Conservation (phyloP, 1,140 invertebrate genomes). For the Leptinotarsa lineolata region DNA sequence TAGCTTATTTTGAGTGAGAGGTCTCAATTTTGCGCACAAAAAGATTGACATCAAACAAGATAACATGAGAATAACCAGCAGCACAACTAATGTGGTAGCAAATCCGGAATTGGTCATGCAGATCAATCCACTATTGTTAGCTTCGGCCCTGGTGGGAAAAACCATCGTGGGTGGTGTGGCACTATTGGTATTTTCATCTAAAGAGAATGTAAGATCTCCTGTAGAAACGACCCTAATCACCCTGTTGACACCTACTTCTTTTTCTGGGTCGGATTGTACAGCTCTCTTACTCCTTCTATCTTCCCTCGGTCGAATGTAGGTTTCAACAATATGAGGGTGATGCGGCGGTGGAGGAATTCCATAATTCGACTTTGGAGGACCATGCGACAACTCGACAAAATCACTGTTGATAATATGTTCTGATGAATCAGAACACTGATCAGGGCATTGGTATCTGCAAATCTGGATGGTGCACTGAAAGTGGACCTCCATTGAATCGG, state of each 20-base stretch:
- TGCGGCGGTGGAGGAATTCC: conserved; percentile 63
- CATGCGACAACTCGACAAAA: conserved; percentile 60
- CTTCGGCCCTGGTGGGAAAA: conserved; percentile 65
- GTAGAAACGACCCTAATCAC: conserved; percentile 84
- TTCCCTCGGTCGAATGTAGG: conserved; percentile 72
- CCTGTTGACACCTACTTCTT: conserved; percentile 80
- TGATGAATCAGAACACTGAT: conserved; percentile 74
- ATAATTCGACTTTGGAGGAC: conserved; percentile 68
- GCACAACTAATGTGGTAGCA: conserved; percentile 78
- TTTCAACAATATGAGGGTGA: conserved; percentile 63
- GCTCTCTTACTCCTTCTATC: conserved; percentile 72
- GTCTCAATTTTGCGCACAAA: conserved; percentile 76
- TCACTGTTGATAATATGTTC: conserved; percentile 52
- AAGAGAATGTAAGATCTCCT: conserved; percentile 80
- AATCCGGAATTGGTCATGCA: conserved; percentile 93
- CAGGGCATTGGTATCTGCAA: conserved; percentile 89
- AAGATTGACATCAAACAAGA: conserved; percentile 84
- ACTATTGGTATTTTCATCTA: conserved; percentile 65
- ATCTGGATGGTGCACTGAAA: conserved; percentile 96
- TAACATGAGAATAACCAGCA: conserved; percentile 77
- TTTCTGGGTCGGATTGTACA: conserved; percentile 66
- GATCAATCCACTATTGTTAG: conserved; percentile 65
- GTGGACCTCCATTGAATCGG: conserved; percentile 94
- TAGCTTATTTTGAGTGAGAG: conserved; percentile 64
- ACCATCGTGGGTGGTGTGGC: conserved; percentile 69